Evolutionary conservation across 2,888 invertebrate genomes (phyloP).

Genomic region (Papilio gigon): DNA sequence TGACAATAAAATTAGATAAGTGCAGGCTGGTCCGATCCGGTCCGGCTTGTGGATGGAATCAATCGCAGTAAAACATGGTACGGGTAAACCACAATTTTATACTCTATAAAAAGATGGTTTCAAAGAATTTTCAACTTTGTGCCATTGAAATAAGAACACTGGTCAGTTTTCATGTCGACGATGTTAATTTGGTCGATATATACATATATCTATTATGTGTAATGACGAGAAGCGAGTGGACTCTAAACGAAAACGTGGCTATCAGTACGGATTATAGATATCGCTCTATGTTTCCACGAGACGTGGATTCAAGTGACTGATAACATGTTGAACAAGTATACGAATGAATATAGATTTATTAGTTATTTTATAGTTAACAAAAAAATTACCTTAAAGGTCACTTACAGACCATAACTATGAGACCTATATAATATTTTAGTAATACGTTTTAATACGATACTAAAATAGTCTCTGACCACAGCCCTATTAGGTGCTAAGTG

Average conservation of each 20-base stretch:
- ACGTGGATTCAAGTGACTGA: conserved; percentile 51
- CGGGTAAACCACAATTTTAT: conserved; percentile 52
- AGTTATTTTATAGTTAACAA: background rate
- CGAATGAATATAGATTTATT: background rate
- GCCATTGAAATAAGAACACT: conserved; percentile 42
- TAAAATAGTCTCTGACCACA: background rate
- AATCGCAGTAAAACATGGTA: conserved; percentile 80
- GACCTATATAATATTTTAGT: too few species aligned
- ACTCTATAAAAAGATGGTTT: conserved; percentile 40
- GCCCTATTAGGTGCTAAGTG: background rate
- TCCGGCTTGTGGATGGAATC: conserved; percentile 76
- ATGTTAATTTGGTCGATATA: conserved; percentile 54
- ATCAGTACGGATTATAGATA: conserved; percentile 69
- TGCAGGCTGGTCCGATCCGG: conserved; percentile 72
- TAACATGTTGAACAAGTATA: conserved; percentile 21
- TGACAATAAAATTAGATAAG: conserved; percentile 83
- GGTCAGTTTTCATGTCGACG: conserved; percentile 34
- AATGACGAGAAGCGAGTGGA: conserved; percentile 75
- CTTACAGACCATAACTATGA: too few species aligned
- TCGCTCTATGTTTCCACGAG: conserved; percentile 57
- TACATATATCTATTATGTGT: conserved; percentile 72
- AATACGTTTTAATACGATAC: too few species aligned
- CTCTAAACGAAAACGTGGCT: conserved; percentile 71
- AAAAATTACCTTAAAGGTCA: too few species aligned
- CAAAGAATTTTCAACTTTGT: conserved; percentile 55